A percentile compares a stretch with the other conserved stretches of the same genome.
phyloP scores from a whole-genome alignment of 2,888 invertebrate species.

The Latheticus oryzae region DNA sequence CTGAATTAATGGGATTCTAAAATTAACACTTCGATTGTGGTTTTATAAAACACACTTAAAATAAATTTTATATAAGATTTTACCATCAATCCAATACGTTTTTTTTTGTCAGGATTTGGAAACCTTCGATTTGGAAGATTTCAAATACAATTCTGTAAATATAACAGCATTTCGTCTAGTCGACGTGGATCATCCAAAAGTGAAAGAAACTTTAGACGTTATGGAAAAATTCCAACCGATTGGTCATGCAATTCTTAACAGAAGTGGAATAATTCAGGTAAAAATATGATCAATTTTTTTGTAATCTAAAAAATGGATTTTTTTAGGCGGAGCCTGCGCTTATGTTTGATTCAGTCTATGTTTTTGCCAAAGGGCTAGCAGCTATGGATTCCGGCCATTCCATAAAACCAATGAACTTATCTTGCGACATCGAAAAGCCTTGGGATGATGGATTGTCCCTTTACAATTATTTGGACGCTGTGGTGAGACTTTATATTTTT shows the following conservation, averaged over 20 bases:
- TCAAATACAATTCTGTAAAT: slow-evolving; percentile 93
- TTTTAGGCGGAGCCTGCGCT: slow-evolving; percentile 86
- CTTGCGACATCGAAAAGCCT: slow-evolving; percentile 82
- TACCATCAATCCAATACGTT: too few relatives aligned
- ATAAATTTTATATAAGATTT: too few relatives aligned
- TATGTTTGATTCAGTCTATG: slow-evolving; percentile 87
- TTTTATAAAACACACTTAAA: too few relatives aligned
- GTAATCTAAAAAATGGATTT: slow-evolving; percentile 10
- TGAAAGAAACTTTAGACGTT: slow-evolving; percentile 80
- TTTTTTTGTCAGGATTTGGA: slow-evolving; percentile 92
- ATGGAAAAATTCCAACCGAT: slow-evolving; percentile 92
- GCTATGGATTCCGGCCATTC: slow-evolving; percentile 78
- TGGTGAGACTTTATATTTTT: slow-evolving; percentile 66
- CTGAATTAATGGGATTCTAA: too few relatives aligned
- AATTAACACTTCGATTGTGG: too few relatives aligned
- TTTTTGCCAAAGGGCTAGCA: slow-evolving; percentile 82
- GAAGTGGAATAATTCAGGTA: slow-evolving; percentile 76
- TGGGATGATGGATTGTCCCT: slow-evolving; percentile 84
- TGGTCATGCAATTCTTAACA: slow-evolving; percentile 80
- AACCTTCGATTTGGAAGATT: slow-evolving; percentile 88
- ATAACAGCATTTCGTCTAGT: slow-evolving; percentile 94
- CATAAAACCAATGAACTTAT: slow-evolving; percentile 78
- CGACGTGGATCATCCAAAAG: slow-evolving; percentile 81
- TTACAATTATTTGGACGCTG: slow-evolving; percentile 79
- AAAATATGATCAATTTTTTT: slow-evolving; percentile 37